Base-by-base conservation (phyloP, 1,140 invertebrate species). In the Lethocerus indicus region DNA sequence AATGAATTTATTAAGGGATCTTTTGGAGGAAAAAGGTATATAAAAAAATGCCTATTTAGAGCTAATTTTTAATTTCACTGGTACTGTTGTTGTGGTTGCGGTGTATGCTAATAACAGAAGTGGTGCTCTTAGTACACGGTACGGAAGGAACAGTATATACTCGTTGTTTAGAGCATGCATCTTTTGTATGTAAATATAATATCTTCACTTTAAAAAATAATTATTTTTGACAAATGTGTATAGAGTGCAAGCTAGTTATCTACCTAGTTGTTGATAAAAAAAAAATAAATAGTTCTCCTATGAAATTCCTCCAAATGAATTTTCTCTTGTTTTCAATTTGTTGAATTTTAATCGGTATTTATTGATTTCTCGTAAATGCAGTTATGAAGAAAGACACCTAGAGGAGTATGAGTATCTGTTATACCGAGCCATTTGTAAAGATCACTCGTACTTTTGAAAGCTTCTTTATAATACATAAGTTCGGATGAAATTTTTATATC, bases 171-270 rank as follows among this genome's bases (percentile, higher is more conserved):
- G 23, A 28, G 42, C 23, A 44, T 14, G 25, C 23, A 37, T 43
- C 40, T 25, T 49, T 49, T 7, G 20, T 16, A 27, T 51, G 50
- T 51, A 51, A 37, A 51, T 51, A 51, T n/a, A n/a, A n/a, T 47
- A 51, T 47, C 42, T 51, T 46, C 44, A 21, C 28, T 46, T 37
- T 20, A 18, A 43, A 47, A 48, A 27, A 41, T 42, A 41, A 41
- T 50, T 51, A 51, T 51, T 49, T 51, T 51, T 47, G 50, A 51
- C 44, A 47, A 51, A 51, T 46, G 50, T 51, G 50, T 51, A 51
- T 51, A 51, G 44, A 46, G 50, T 46, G 43, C 50, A 51, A 51
- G 44, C 50, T 51, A 51, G 50, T 51, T 40, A 39, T 49, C 44
- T 42, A 43, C 36, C 40, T 50, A 50, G 49, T 14, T 50, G 36